Base-by-base conservation (phyloP, 2,113 vertebrate genomes). In the Climacteris rufus region DNA sequence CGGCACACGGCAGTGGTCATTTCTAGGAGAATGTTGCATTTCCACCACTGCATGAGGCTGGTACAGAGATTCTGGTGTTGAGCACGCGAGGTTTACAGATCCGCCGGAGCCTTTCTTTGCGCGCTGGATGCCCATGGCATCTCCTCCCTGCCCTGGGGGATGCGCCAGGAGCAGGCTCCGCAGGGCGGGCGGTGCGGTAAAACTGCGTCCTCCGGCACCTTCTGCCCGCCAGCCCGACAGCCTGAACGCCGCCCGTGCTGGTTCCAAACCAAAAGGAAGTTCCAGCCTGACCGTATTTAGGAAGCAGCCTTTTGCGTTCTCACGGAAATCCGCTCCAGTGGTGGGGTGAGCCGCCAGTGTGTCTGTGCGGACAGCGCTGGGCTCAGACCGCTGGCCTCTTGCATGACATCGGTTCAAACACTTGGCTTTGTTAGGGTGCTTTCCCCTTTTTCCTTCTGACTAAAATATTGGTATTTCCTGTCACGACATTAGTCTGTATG, bases 261-360 rank as follows among this genome's bases (percentile, higher is more conserved):
- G 8, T 44, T 24, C 21, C 71, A 23, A 0, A 27, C 19, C 44
- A 2, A 22, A 83, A 45, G 27, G n/a, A 74, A 71, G 61, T 35
- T 64, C 33, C 39, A 28, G 37, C 15, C n/a, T 49, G 78, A 20
- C 44, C 40, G 0, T 14, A 9, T 27, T 50, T 31, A 84, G 42
- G 44, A 59, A 83, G 39, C 3, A 1, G 4, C 15, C 3, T 11
- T 54, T 63, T 15, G 39, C 39, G 27, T 47, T 66, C 52, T 76
- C 19, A 3, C 2, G 2, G 53, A 18, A 27, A 33, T 16, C 47
- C 0, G 0, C 6, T 6, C 1, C 40, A 7, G 2, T 0, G 2
- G 11, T 4, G 33, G 7, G 24, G 42, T 2, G 35, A 83, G 63
- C 65, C 15, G 3, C 33, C 57, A 2, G 30, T 1, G 7, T 11